Percentiles rank a stretch among this genome's conserved stretches.
Conservation (phyloP, 2,797 vertebrate genomes). For the Anguilla pacifica region DNA sequence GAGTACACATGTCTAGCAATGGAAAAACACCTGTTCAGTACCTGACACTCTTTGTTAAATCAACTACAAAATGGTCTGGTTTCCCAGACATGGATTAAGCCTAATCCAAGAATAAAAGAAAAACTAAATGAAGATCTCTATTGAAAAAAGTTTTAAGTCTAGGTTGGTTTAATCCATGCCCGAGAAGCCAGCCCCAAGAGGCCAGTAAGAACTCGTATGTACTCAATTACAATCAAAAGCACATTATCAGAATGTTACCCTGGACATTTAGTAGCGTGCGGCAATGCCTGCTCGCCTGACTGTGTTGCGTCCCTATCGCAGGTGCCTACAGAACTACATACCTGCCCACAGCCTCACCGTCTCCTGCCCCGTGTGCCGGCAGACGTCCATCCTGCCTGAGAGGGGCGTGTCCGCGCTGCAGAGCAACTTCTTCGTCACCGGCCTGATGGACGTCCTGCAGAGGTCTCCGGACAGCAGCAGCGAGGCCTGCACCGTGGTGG, state of each 20-base stretch:
- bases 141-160: too few relatives aligned
- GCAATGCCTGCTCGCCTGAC: neutral
- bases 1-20: too few relatives aligned
- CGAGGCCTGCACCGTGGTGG: conserved; percentile 94
- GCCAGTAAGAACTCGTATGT: neutral
- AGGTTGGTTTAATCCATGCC: too few relatives aligned
- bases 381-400: conserved; percentile 81
- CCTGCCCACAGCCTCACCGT: conserved; percentile 78
- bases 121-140: too few relatives aligned
- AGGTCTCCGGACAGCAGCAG: conserved; percentile 92
- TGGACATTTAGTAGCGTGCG: neutral
- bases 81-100: too few relatives aligned
- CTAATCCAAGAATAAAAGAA: too few relatives aligned
- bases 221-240: neutral
- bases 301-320: neutral
- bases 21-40: too few relatives aligned
- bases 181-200: neutral
- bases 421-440: conserved; percentile 66
- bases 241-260: neutral
- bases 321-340: conserved; percentile 82
- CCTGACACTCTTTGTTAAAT: too few relatives aligned
- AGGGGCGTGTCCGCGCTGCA: conserved; percentile 80
- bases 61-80: too few relatives aligned
- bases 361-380: conserved; percentile 79
- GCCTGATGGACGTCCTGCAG: conserved; percentile 93